These are phyloP conservation scores for Danaus melanippus DNA, from an alignment of 1,140 invertebrate species.

Conservation along the genomic window DNA sequence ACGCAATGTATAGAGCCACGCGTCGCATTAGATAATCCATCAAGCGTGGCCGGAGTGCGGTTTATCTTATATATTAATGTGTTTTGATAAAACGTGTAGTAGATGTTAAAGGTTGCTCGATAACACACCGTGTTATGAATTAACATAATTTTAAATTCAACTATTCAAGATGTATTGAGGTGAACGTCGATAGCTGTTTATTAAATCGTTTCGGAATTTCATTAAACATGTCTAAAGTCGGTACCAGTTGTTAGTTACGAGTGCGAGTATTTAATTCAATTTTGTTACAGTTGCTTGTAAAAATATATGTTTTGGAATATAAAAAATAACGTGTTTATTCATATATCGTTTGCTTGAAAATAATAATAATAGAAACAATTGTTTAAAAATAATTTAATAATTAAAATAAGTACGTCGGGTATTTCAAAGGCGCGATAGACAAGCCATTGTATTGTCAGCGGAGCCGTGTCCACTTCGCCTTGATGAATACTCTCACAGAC, in stretches of 20 bases:
- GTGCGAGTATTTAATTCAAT: too few relatives aligned
- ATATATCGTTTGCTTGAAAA: too few relatives aligned
- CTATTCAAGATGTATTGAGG: slow-evolving; percentile 29
- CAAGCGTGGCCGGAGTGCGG: slow-evolving; percentile 25
- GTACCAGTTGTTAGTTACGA: too few relatives aligned
- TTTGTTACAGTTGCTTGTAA: too few relatives aligned
- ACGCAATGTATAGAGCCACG: background rate
- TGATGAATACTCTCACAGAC: slow-evolving; percentile 24
- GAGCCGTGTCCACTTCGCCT: slow-evolving; percentile 22
- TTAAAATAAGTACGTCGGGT: slow-evolving; percentile 21
- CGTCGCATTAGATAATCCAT: slow-evolving; percentile 31
- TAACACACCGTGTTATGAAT: slow-evolving; percentile 34
- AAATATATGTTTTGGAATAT: too few relatives aligned
- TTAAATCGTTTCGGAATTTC: slow-evolving; percentile 10
- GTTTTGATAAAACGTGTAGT: slow-evolving; percentile 36
- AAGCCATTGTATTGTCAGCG: slow-evolving; percentile 49
- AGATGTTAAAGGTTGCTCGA: slow-evolving; percentile 46
- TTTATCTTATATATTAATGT: slow-evolving; percentile 49
- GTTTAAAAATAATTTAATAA: too few relatives aligned
- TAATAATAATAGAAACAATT: too few relatives aligned
- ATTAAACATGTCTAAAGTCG: slow-evolving; percentile 3
- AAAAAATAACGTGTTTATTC: too few relatives aligned
- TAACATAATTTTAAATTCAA: slow-evolving; percentile 30
- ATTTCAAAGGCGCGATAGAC: slow-evolving; percentile 40
- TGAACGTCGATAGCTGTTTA: slow-evolving; percentile 14